Evolutionary conservation across 1,140 invertebrate genomes (phyloP), one percentile per base, ranked within the genome.

Genomic region (Trichonephila inaurata): DNA sequence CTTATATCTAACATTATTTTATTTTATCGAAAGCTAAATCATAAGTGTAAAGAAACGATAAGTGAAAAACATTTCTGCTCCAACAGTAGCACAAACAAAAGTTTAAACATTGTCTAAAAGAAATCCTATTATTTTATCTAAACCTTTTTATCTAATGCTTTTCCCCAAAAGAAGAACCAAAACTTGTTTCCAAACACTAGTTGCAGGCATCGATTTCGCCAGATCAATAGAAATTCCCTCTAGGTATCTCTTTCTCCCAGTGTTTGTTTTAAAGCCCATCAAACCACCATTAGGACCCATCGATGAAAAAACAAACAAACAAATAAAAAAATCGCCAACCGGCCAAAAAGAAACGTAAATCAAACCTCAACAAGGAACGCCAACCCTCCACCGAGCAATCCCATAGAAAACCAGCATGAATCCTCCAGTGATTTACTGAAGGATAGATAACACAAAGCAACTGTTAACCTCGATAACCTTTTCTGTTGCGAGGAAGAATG

Each of bases 391-490:
- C 58, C n/a, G n/a, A 21, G n/a, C 14, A 85, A 85, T 28, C 51
- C 58, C 51, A 85, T 28, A 19, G 83, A 28, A 60, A 16, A 21
- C n/a, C 40, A 85, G 88, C 69, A 51, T 19, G 44, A 72, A 51
- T 89, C 14, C 69, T 58, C 21, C 33, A 61, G 62, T 72, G 88
- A 89, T 89, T 89, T 89, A 89, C n/a, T 28, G 88, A 60, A 89
- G 64, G 6, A 16, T 61, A 69, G 88, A 89, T 89, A 89, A 51
- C 21, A 89, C 77, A 92, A 83, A 62, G 24, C 61, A 92, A 85
- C 81, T 58, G 81, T 85, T 92, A 92, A 92, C 90, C 33, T 19
- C 7, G 90, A 92, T 92, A 92, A 92, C 90, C 90, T 58, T 62
- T 33, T 40, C 24, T 58, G 14, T 2, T 44, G 28, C 51, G 69